Evolutionary conservation across 2,797 vertebrate species (phyloP).

Genomic region (Girardinus metallicus): DNA sequence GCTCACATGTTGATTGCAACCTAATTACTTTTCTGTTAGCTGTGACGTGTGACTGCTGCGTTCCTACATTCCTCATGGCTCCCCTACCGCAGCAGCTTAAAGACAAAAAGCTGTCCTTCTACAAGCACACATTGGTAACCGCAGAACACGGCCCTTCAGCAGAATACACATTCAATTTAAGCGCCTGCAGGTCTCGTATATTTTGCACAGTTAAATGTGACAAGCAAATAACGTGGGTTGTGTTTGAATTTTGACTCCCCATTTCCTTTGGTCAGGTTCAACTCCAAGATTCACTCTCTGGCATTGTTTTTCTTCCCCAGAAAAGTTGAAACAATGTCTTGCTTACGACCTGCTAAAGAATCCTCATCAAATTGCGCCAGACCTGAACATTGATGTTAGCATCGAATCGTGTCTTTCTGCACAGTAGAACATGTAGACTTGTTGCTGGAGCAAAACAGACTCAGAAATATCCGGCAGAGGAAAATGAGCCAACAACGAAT

Average conservation of each 20-base stretch:
- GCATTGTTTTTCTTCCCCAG: not conserved
- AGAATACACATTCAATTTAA: not conserved
- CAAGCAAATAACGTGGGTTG: not conserved
- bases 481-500: not conserved
- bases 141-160: not conserved
- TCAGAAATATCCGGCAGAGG: not conserved
- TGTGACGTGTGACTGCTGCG: constrained; percentile 15
- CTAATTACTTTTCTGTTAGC: constrained; percentile 14
- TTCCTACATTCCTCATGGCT: constrained; percentile 52
- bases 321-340: not conserved
- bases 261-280: not conserved
- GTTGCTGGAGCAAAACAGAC: not conserved
- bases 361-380: not conserved
- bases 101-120: not conserved
- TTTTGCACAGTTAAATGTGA: not conserved
- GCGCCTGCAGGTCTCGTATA: not conserved
- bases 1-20: constrained; percentile 29
- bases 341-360: not conserved
- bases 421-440: not conserved
- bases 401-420: not conserved
- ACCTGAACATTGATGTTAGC: not conserved
- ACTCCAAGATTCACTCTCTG: not conserved
- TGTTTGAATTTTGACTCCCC: not conserved
- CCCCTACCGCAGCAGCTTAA: constrained; percentile 4
- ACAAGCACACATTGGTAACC: not conserved